phyloP scores from a whole-genome alignment of 2,797 vertebrate genomes.

The Halcyon chelicuti region DNA sequence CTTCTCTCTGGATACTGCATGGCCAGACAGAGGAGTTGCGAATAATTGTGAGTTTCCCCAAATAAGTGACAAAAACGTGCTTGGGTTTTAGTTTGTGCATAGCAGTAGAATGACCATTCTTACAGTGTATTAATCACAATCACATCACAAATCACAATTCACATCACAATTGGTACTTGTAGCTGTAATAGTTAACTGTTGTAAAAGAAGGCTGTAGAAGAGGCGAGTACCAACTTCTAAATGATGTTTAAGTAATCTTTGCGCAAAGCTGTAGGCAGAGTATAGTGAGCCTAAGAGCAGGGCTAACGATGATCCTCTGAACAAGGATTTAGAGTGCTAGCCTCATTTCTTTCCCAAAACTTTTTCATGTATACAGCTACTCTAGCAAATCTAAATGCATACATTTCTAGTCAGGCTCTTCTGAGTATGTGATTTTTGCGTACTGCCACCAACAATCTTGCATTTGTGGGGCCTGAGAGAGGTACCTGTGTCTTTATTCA shows the following conservation, averaged over 20 bases:
- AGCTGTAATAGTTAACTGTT: background rate
- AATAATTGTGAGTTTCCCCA: background rate
- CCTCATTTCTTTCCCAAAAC: background rate
- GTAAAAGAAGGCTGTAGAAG: background rate
- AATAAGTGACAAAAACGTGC: background rate
- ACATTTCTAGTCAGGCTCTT: background rate
- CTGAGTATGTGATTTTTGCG: background rate
- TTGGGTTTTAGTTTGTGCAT: background rate
- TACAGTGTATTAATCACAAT: background rate
- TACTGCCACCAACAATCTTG: background rate
- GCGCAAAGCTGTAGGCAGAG: background rate
- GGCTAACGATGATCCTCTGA: background rate
- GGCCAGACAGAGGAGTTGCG: background rate
- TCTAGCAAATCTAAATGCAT: background rate
- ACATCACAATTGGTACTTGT: background rate
- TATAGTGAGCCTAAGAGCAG: background rate
- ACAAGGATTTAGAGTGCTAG: background rate
- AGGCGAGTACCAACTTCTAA: background rate
- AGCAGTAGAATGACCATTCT: background rate
- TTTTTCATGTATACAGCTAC: background rate
- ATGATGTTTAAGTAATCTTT: background rate
- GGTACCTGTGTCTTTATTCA: background rate
- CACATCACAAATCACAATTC: background rate
- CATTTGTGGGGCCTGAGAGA: background rate
- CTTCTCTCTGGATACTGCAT: background rate